Evolutionary conservation across 2,113 vertebrate species (phyloP).

Genomic region (Okapia johnstoni): DNA sequence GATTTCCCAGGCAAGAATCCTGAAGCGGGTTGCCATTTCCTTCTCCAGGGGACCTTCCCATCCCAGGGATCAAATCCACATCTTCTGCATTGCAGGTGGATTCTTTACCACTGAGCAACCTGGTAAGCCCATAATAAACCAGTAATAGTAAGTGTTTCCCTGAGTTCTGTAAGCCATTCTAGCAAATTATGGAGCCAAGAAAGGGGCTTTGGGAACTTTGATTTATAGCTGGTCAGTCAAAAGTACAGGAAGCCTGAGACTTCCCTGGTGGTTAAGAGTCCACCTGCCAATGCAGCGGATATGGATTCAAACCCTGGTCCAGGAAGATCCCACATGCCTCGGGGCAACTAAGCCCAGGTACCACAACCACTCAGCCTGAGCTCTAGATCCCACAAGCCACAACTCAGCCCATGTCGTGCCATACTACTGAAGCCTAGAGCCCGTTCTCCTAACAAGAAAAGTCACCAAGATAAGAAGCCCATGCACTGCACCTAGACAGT

Average conservation of each 20-base stretch:
- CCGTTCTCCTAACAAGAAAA: not conserved
- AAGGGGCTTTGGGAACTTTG: not conserved
- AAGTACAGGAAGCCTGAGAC: not conserved
- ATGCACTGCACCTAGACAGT: not conserved
- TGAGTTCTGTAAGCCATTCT: not conserved
- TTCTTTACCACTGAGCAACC: not conserved
- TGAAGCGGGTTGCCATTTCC: not conserved
- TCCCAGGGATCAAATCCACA: not conserved
- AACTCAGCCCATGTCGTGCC: not conserved
- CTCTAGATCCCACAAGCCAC: not conserved
- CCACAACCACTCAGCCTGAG: not conserved
- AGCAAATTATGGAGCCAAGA: not conserved
- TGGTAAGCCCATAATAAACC: not conserved
- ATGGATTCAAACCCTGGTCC: accelerated
- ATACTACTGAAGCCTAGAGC: not conserved
- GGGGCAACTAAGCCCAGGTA: not conserved
- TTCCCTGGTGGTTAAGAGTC: not conserved
- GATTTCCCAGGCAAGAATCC: not conserved
- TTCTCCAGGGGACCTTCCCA: not conserved
- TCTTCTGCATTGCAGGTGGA: not conserved
- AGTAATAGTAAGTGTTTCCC: not conserved
- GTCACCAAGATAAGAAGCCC: not conserved
- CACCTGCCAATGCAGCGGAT: not conserved
- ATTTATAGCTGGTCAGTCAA: not conserved
- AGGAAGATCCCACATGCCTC: not conserved